Base-by-base conservation (phyloP, 1,140 invertebrate species). In the Drosophila bipectinata region DNA sequence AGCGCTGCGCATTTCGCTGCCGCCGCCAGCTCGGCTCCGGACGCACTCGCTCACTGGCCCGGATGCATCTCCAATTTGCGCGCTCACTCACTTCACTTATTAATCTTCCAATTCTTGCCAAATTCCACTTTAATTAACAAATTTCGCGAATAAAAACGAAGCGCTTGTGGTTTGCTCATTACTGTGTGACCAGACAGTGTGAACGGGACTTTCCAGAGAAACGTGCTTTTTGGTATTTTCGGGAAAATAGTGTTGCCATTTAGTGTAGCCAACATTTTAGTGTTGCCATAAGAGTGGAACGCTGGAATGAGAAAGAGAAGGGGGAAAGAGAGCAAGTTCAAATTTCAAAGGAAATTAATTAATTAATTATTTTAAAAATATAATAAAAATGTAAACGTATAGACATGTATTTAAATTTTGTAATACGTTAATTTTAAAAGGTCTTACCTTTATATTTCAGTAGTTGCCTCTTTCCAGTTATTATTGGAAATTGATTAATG, bases 1-100 rank as follows among this genome's bases (percentile, higher is more conserved):
- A 15, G 63, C 48, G 39, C 53, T 37, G 53, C 53, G 54, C 72
- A 74, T 74, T 58, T 62, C 30, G 41, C 21, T 39, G 44, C 51
- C 58, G 15, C 44, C 69, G 32, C 71, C 69, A 75, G 15, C 30
- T 55, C 24, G 34, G 30, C 45, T 61, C 10, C 10, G 14, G 41
- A 44, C 41, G 41, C 41, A 44, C 41, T 44, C 24, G 10, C 60
- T 64, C 44, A 64, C 56, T 64, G 44, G 30, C 18, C 32, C 12
- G 52, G n/a, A 30, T 39, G 37, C 44, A 47, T 59, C 9, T 14
- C 9, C 39, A 14, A 21, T 44, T 44, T 8, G 41, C 15, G 14
- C 14, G 41, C 41, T 44, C 14, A 15, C 30, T 48, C 5, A 24
- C 18, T 52, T 64, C 28, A 41, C 32, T 64, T 62, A 67, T 37